Conservation (phyloP, 1,140 invertebrate genomes). For the Telenomus remus region DNA sequence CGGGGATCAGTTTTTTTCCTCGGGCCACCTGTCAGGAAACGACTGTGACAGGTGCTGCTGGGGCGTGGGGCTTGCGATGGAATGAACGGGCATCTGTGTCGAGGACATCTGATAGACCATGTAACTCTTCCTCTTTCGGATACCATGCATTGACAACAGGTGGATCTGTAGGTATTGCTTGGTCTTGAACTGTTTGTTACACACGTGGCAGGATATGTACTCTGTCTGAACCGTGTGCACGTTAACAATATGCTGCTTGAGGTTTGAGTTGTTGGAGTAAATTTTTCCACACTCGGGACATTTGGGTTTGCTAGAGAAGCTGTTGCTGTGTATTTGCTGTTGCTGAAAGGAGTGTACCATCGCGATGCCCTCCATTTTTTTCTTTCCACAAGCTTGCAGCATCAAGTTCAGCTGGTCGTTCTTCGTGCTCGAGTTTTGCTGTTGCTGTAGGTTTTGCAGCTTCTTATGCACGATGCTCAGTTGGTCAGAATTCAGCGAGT, state of each 20-base stretch:
- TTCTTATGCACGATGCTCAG: slow-evolving; percentile 71
- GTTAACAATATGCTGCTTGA: slow-evolving; percentile 85
- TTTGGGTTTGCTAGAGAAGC: slow-evolving; percentile 76
- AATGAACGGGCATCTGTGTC: slow-evolving; percentile 47
- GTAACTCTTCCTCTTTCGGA: slow-evolving; percentile 78
- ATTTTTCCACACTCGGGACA: slow-evolving; percentile 82
- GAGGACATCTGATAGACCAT: slow-evolving; percentile 71
- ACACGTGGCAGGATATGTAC: slow-evolving; percentile 80
- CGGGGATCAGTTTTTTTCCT: slow-evolving; percentile 65
- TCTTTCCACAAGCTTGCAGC: slow-evolving; percentile 69
- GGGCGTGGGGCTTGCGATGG: slow-evolving; percentile 45
- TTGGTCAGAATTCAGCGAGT: slow-evolving; percentile 66
- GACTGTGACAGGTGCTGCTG: slow-evolving; percentile 61
- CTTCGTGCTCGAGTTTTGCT: slow-evolving; percentile 49
- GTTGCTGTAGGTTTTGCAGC: slow-evolving; percentile 65
- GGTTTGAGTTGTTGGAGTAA: slow-evolving; percentile 81
- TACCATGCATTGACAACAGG: slow-evolving; percentile 81
- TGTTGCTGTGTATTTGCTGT: slow-evolving; percentile 49
- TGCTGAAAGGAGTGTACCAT: slow-evolving; percentile 63
- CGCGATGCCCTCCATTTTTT: slow-evolving; percentile 68
- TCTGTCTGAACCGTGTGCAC: slow-evolving; percentile 81
- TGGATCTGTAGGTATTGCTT: slow-evolving; percentile 84
- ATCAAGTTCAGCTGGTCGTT: slow-evolving; percentile 67
- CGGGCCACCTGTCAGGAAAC: slow-evolving; percentile 63
- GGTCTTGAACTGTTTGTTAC: slow-evolving; percentile 82